Evolutionary conservation across 2,888 invertebrate genomes (phyloP), one percentile per base, ranked within the genome.

Genomic region (Cerastis rubricosa): DNA sequence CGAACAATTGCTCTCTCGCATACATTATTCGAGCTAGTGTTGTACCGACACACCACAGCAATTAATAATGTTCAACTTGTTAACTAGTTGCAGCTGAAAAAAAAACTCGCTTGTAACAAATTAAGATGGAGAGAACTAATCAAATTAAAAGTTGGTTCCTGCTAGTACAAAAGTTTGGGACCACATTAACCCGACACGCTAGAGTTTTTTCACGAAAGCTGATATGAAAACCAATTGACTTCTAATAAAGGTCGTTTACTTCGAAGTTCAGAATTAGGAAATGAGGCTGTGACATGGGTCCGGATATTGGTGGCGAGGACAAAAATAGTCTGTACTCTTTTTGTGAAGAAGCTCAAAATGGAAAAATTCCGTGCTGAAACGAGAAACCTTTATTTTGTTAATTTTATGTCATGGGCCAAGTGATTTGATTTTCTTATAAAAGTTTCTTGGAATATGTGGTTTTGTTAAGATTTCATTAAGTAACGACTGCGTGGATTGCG

Each of bases 121-220:
- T 90, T 89, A 83, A 88, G 88, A 90, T 89, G 81, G 86, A 91
- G 51, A 84, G 84, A 92, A 92, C 93, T 92, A 93, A 93, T 92
- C 92, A 92, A 93, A 93, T 93, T 93, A 93, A 93, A 93, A 93
- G 89, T 93, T 92, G 76, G 85, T 89, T 86, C 87, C 89, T 87
- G 81, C 84, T 86, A 77, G 81, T 81, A 81, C 63, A 71, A 72
- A 81, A 88, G 76, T 88, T 87, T 78, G 76, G 83, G 84, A 66
- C 72, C 75, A 71, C 72, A 72, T 65, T 87, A 88, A 80, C 80
- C 79, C 75, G 61, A 80, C 79, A 76, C 61, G 80, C 25, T 49
- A 73, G 12, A 63, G 49, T 40, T 66, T 65, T 63, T 80, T 63
- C 43, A n/a, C 45, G 45, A 71, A 78, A 76, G 35, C 75, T 78